These are phyloP conservation scores for Forpus xanthops DNA, from an alignment of 2,797 vertebrate genomes.

Conservation along the genomic window DNA sequence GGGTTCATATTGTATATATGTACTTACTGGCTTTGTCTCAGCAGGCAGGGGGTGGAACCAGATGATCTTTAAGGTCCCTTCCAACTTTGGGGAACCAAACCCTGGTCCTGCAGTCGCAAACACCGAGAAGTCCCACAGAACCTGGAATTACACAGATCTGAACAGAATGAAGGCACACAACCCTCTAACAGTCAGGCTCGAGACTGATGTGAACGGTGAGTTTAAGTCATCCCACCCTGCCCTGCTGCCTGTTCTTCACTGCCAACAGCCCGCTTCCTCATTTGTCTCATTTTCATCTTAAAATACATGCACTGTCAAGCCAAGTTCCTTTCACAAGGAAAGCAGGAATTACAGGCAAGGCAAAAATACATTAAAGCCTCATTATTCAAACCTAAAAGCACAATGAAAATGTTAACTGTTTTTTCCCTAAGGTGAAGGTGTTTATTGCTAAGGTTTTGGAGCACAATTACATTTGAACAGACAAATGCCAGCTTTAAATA, in stretches of 20 bases:
- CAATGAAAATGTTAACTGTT: slow-evolving; percentile 65
- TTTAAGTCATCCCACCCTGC: background rate
- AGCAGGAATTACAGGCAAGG: slow-evolving; percentile 55
- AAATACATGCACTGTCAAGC: slow-evolving; percentile 52
- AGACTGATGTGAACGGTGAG: background rate
- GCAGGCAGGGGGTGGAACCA: background rate
- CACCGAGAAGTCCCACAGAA: background rate
- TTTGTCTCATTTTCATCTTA: slow-evolving; percentile 56
- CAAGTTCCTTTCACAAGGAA: slow-evolving; percentile 54
- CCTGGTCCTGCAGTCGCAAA: background rate
- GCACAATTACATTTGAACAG: slow-evolving; percentile 44
- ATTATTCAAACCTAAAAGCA: slow-evolving; percentile 71
- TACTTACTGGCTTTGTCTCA: background rate
- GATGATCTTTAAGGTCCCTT: background rate
- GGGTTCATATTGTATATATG: fast-evolving
- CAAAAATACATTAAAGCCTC: slow-evolving; percentile 64
- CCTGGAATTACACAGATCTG: background rate
- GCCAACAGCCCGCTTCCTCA: background rate
- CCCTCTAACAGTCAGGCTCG: background rate
- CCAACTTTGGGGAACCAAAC: background rate
- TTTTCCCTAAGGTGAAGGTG: slow-evolving; percentile 51
- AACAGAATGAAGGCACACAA: background rate
- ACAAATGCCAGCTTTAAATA: slow-evolving; percentile 17
- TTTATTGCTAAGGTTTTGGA: slow-evolving; percentile 55
- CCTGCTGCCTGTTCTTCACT: background rate